Percentiles rank a stretch among this genome's conserved stretches.
Evolutionary conservation across 2,888 invertebrate genomes (phyloP).

Genomic region (Sclerodermus sp.): DNA sequence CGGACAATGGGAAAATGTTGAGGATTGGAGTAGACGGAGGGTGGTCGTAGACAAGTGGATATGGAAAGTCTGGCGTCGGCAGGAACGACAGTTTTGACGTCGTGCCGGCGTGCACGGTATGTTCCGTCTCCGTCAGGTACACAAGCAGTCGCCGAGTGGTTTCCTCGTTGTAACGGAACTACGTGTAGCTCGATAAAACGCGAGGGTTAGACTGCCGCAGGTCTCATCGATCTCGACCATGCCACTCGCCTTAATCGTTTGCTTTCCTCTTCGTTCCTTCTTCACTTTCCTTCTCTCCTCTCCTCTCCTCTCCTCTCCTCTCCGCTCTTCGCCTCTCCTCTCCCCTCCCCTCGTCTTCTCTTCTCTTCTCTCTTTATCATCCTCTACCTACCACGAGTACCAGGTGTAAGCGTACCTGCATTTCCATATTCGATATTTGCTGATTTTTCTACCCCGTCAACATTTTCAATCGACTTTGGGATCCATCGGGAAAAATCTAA

Average conservation of each 20-base stretch:
- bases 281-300: constrained; percentile 4
- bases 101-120: background rate
- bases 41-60: too few relatives aligned
- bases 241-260: constrained; percentile 13
- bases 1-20: too few relatives aligned
- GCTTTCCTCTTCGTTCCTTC: constrained; percentile 15
- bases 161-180: constrained; percentile 8
- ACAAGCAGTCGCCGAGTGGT: background rate
- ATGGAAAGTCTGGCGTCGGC: too few relatives aligned
- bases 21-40: too few relatives aligned
- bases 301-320: constrained; percentile 14
- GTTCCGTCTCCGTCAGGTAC: background rate
- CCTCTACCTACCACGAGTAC: background rate
- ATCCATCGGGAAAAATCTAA: too few relatives aligned
- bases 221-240: constrained; percentile 26
- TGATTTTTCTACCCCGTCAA: constrained; percentile 12
- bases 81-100: background rate
- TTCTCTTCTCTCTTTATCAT: background rate
- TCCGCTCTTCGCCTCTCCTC: constrained; percentile 12
- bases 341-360: background rate
- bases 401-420: background rate
- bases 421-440: constrained; percentile 2
- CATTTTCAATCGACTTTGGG: background rate
- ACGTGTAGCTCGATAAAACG: constrained; percentile 29
- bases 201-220: constrained; percentile 30